Conservation (phyloP, 2,797 vertebrate species). For the Argyrosomus regius region DNA sequence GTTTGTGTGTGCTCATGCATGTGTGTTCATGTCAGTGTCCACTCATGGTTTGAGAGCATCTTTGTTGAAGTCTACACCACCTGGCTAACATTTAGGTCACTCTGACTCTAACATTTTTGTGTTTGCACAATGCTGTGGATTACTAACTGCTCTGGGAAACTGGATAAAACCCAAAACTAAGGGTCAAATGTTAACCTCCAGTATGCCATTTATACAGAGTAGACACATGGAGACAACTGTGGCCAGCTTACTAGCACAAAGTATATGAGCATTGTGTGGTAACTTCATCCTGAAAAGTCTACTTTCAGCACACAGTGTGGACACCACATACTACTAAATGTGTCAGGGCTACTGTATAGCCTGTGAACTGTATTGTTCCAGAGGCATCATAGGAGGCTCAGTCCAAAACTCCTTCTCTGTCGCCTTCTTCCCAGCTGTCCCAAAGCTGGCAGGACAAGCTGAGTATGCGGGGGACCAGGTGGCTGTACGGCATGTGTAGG, state of each 20-base stretch:
- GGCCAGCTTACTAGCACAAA: background rate
- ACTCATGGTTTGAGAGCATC: conserved; percentile 13
- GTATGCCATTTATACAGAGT: background rate
- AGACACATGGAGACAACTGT: no score
- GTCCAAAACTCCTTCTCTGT: conserved; percentile 55
- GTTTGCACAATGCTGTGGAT: conserved; percentile 27
- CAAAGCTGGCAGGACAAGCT: conserved; percentile 70
- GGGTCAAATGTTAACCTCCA: conserved; percentile 42
- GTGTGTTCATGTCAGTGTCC: conserved; percentile 9
- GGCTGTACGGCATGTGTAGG: conserved; percentile 60
- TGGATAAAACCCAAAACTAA: conserved; percentile 22
- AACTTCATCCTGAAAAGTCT: background rate
- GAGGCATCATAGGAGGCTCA: conserved; percentile 50
- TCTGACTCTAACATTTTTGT: conserved; percentile 22
- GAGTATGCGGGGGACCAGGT: conserved; percentile 81
- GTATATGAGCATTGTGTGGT: conserved; percentile 3
- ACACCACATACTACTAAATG: conserved; percentile 38
- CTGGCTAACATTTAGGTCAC: conserved; percentile 22
- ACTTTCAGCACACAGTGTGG: conserved; percentile 19
- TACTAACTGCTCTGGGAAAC: background rate
- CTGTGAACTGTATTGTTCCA: conserved; percentile 55
- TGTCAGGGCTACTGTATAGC: conserved; percentile 51
- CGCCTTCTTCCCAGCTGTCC: conserved; percentile 78
- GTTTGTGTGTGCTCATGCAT: conserved; percentile 21
- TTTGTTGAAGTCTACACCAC: conserved; percentile 27